Evolutionary conservation across 2,888 invertebrate genomes (phyloP), one percentile per base, ranked within the genome.

Genomic region (Diogma glabrata): DNA sequence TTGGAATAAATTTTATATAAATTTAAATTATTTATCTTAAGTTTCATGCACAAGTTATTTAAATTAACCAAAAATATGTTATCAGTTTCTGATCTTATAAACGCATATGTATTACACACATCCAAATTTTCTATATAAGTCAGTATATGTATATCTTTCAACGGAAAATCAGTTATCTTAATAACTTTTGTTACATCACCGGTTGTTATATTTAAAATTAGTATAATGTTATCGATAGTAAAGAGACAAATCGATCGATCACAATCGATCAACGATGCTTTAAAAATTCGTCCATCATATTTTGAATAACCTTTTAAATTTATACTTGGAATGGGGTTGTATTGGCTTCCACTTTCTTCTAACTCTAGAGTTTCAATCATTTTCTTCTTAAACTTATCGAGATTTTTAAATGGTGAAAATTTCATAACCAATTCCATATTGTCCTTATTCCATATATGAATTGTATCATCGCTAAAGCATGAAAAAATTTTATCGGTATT

Each of bases 41-140:
- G 16, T 46, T 46, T 46, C 14, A 46, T 16, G 24, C 24, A 16
- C 10, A 24, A 22, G 24, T 46, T 16, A 24, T n/a, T 24, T 46
- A 24, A 6, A 46, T 46, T 46, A 46, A 46, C 16, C 8, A 46
- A 26, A 46, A 24, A 46, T 24, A 46, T 16, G 24, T 46, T 24
- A 46, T 16, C 16, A 46, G 17, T 24, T 16, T 4, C 16, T 9
- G 46, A 24, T 46, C 23, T 20, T 12, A 43, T 23, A 22, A 43
- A 22, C 22, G 7, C 43, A 43, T 14, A 43, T 14, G 23, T 43
- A 23, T 43, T 43, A 22, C 23, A n/a, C n/a, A n/a, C 23, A 43
- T 43, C 23, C 20, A 14, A 14, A 14, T 43, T 20, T 43, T 22
- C 22, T 43, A 14, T 43, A 20, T 43, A 22, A 14, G 23, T 22